Evolutionary conservation across 2,797 vertebrate species (phyloP).

Genomic region (Phylloscopus collybita): DNA sequence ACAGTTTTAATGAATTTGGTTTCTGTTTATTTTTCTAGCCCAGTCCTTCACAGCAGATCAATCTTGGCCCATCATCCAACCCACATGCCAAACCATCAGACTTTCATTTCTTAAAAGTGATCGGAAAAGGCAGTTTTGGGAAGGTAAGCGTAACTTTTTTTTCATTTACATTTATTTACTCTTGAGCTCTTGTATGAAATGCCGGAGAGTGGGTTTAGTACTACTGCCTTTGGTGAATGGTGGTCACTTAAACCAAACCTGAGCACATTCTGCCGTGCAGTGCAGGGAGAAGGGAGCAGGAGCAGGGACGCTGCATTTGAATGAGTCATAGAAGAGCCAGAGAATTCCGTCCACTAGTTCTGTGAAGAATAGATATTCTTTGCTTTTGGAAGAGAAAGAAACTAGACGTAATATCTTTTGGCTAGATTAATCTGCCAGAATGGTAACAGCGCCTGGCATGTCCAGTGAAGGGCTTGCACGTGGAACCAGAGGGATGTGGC

Average conservation of each 20-base stretch:
- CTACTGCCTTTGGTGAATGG: not conserved
- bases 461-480: not conserved
- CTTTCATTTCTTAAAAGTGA: slow-evolving; percentile 98
- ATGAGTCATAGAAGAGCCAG: not conserved
- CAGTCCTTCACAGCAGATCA: slow-evolving; percentile 97
- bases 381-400: not conserved
- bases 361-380: not conserved
- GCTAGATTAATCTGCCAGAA: not conserved
- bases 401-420: not conserved
- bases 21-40: slow-evolving; percentile 78
- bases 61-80: slow-evolving; percentile 97
- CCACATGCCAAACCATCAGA: slow-evolving; percentile 96
- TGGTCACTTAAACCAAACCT: not conserved
- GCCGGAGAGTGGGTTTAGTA: rapidly evolving
- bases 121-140: slow-evolving; percentile 98
- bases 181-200: not conserved
- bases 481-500: not conserved
- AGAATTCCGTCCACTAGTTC: not conserved
- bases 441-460: not conserved
- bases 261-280: not conserved
- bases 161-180: not conserved
- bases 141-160: slow-evolving; percentile 77
- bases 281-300: not conserved
- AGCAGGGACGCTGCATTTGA: not conserved
- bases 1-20: not conserved